These are phyloP conservation scores for Branchipolynoe longqiensis DNA, from an alignment of 2,888 invertebrate species.

Conservation along the genomic window DNA sequence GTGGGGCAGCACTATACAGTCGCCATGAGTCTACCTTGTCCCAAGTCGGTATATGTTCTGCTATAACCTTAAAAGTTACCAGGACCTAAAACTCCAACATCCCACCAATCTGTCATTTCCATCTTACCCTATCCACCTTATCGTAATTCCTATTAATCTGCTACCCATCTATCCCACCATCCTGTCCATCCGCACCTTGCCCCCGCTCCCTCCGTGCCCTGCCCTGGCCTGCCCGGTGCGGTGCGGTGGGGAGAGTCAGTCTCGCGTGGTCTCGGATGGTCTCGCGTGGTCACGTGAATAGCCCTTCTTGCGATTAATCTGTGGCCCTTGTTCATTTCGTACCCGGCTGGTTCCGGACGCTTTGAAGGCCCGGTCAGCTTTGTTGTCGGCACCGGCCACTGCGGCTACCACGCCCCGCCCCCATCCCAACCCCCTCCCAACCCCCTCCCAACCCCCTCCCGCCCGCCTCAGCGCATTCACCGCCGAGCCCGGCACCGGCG, in stretches of 20 bases:
- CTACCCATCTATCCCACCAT: too few species aligned
- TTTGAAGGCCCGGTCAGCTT: slow-evolving; percentile 43
- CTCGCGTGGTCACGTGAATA: not conserved
- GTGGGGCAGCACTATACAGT: too few species aligned
- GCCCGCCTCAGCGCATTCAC: slow-evolving; percentile 5
- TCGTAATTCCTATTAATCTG: too few species aligned
- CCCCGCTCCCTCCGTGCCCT: too few species aligned
- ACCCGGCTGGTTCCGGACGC: slow-evolving; percentile 30
- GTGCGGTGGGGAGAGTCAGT: not conserved
- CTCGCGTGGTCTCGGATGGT: too few species aligned
- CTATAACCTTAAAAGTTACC: too few species aligned
- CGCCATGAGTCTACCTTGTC: too few species aligned
- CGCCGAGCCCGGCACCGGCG: not conserved
- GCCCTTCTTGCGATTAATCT: slow-evolving; percentile 49
- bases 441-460: not conserved
- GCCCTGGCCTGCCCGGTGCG: not conserved
- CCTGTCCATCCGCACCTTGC: too few species aligned
- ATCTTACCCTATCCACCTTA: too few species aligned
- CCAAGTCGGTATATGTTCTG: too few species aligned
- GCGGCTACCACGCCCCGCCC: not conserved
- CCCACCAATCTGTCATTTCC: too few species aligned
- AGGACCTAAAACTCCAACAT: too few species aligned
- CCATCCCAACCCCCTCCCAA: not conserved
- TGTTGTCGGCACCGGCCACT: slow-evolving; percentile 42
- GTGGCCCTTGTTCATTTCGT: slow-evolving; percentile 48